Evolutionary conservation across 64 coral and sea anemone genomes (phyloP).

Genomic region (Montipora cactus): DNA sequence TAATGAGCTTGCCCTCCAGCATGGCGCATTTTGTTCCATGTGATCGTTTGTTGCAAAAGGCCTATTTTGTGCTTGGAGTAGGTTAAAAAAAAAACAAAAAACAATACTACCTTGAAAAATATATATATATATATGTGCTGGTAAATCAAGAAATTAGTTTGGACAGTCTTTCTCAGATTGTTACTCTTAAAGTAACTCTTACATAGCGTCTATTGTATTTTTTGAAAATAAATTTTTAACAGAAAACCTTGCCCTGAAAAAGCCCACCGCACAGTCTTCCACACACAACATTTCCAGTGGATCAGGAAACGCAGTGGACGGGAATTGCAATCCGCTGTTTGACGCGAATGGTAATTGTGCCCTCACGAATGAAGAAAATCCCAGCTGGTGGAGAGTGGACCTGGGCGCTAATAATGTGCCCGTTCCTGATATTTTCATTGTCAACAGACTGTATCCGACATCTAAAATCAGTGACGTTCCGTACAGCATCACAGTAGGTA

Average conservation of each 20-base stretch:
- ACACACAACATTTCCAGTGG: neutral
- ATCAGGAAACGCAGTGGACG: conserved; percentile 27
- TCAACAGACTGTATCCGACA: neutral
- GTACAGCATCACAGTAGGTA: neutral
- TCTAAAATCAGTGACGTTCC: neutral
- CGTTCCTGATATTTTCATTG: neutral
- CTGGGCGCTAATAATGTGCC: conserved; percentile 1
- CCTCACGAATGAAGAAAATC: neutral
- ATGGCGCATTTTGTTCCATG: too few species aligned
- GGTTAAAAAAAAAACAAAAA: too few species aligned
- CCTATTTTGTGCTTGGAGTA: too few species aligned
- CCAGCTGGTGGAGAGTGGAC: conserved; percentile 27
- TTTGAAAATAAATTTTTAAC: neutral
- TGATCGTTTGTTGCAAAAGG: too few species aligned
- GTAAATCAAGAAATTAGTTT: too few species aligned
- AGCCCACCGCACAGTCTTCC: neutral
- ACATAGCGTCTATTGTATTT: too few species aligned
- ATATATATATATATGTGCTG: too few species aligned
- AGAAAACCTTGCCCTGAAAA: conserved; percentile 16
- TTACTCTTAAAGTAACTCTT: too few species aligned
- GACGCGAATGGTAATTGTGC: neutral
- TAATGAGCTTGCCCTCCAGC: too few species aligned
- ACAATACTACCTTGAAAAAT: too few species aligned
- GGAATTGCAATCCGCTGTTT: neutral
- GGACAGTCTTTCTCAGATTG: too few species aligned